Percentiles rank a stretch among this genome's conserved stretches.
Evolutionary conservation across 2,113 vertebrate genomes (phyloP).

Genomic region (Caranx melampygus): DNA sequence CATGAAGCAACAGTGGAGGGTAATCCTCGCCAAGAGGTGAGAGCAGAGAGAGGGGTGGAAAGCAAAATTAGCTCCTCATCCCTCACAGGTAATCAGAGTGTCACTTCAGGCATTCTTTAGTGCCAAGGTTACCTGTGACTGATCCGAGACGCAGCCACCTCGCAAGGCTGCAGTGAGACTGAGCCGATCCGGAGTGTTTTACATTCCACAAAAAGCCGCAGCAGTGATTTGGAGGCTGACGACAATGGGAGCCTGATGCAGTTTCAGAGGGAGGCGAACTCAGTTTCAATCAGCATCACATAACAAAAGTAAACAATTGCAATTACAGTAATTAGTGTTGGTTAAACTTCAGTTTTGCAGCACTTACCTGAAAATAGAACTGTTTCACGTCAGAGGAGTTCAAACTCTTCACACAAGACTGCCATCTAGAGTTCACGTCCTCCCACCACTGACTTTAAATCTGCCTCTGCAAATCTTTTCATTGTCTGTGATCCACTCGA

Average conservation of each 20-base stretch:
- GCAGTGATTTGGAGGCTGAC: conserved; percentile 20
- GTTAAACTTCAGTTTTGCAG: conserved; percentile 53
- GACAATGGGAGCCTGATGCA: conserved; percentile 48
- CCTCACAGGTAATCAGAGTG: conserved; percentile 8
- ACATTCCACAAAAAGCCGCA: conserved; percentile 50
- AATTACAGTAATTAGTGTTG: conserved; percentile 60
- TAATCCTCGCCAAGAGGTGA: conserved; percentile 41
- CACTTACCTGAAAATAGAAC: conserved; percentile 26
- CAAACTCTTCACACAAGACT: conserved; percentile 44
- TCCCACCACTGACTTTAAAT: neutral
- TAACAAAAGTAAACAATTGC: conserved; percentile 57
- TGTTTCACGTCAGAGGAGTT: neutral
- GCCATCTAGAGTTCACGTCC: conserved; percentile 58
- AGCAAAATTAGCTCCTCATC: conserved; percentile 22
- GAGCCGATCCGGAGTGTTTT: conserved; percentile 37
- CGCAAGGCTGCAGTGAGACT: conserved; percentile 24
- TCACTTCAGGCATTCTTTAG: conserved; percentile 11
- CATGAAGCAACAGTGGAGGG: conserved; percentile 6
- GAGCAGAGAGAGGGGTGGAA: conserved; percentile 28
- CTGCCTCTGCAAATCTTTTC: neutral
- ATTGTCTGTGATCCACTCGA: neutral
- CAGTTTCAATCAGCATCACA: conserved; percentile 63
- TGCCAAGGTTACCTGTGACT: conserved; percentile 34
- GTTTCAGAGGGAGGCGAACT: conserved; percentile 42
- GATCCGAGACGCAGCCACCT: conserved; percentile 10